These are phyloP conservation scores for Drosophila obscura DNA, from an alignment of 1,140 invertebrate species.

Conservation along the genomic window DNA sequence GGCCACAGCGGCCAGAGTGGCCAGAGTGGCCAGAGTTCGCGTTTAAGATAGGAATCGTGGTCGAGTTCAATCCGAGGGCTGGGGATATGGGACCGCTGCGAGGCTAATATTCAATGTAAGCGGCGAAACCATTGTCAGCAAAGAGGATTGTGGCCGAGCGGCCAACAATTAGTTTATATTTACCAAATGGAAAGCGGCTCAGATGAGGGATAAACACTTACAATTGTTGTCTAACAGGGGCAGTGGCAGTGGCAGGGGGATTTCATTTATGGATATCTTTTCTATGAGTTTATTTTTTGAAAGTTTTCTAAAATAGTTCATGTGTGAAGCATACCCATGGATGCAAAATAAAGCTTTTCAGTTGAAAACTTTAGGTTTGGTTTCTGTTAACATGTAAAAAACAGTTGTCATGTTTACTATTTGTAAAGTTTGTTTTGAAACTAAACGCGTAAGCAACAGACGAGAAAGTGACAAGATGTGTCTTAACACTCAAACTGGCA, in stretches of 20 bases:
- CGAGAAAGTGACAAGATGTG: too few species aligned
- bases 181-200: slow-evolving; percentile 19
- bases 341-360: too few species aligned
- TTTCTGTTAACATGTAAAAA: too few species aligned
- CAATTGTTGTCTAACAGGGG: slow-evolving; percentile 12
- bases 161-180: slow-evolving; percentile 37
- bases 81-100: slow-evolving; percentile 15
- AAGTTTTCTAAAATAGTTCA: too few species aligned
- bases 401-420: too few species aligned
- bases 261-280: neutral
- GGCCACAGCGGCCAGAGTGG: slow-evolving; percentile 15
- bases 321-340: too few species aligned
- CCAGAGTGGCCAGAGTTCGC: slow-evolving; percentile 6
- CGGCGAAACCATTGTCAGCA: slow-evolving; percentile 16
- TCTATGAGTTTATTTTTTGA: too few species aligned
- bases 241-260: neutral
- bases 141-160: slow-evolving; percentile 22
- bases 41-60: slow-evolving; percentile 32
- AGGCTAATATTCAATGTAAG: slow-evolving; percentile 35
- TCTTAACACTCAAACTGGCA: too few species aligned
- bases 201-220: slow-evolving; percentile 21
- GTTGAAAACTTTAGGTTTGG: too few species aligned
- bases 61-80: neutral
- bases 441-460: too few species aligned
- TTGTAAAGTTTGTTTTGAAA: too few species aligned